A percentile compares a stretch with the other conserved stretches of the same genome.
These are phyloP conservation scores for Conopomorpha cramerella DNA, from an alignment of 1,140 invertebrate species.

Conservation along the genomic window DNA sequence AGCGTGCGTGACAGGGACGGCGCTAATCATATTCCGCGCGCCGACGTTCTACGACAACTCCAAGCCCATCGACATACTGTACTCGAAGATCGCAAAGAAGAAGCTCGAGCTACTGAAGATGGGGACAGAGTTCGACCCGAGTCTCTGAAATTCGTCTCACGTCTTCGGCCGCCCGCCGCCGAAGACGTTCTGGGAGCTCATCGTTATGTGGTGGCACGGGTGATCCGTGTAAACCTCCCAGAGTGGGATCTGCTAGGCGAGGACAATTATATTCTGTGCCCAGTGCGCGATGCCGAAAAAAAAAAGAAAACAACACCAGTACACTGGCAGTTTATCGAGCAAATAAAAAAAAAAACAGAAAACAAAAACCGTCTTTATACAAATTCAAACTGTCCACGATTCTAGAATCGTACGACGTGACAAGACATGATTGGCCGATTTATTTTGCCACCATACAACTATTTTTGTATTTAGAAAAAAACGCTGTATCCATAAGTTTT, in stretches of 20 bases:
- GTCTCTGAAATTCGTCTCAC: conserved; percentile 63
- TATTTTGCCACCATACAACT: conserved; percentile 34
- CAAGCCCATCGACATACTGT: conserved; percentile 89
- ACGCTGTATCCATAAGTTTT: conserved; percentile 23
- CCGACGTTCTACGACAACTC: conserved; percentile 94
- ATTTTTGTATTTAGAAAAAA: conserved; percentile 54
- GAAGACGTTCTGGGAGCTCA: conserved; percentile 63
- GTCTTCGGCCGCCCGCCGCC: conserved; percentile 62
- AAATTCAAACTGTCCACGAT: conserved; percentile 2
- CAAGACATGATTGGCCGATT: conserved; percentile 24
- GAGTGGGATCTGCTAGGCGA: conserved; percentile 46
- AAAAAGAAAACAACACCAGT: no score
- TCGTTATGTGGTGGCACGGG: conserved; percentile 62
- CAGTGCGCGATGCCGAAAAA: conserved; percentile 24
- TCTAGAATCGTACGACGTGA: no score
- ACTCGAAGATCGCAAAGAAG: conserved; percentile 90
- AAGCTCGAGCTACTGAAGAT: conserved; percentile 85
- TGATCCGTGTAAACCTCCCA: conserved; percentile 49
- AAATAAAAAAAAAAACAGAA: no score
- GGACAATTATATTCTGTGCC: conserved; percentile 53
- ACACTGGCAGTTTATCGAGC: no score
- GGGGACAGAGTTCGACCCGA: conserved; percentile 70
- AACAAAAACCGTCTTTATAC: conserved; percentile 56
- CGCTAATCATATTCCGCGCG: conserved; percentile 92
- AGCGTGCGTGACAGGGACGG: conserved; percentile 90